Percentiles rank a stretch among this genome's conserved stretches.
Conservation (phyloP, 2,797 vertebrate species). For the Phalloptychus januarius region DNA sequence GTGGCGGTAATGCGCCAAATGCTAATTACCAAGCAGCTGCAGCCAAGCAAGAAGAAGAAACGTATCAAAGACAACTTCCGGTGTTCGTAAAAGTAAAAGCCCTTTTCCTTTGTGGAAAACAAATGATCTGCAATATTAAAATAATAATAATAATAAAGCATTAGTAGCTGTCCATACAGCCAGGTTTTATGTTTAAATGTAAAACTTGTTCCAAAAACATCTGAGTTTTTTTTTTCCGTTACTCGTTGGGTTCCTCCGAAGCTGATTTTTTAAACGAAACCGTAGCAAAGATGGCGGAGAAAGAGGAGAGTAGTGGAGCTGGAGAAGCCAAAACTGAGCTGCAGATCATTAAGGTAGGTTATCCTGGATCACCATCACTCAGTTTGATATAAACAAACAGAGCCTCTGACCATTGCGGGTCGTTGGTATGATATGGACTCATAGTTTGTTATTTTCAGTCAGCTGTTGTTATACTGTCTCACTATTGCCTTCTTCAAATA, state of each 20-base stretch:
- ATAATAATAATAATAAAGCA: not conserved
- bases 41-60: not conserved
- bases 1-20: not conserved
- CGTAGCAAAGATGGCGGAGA: slow-evolving; percentile 80
- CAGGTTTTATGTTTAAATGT: accelerated
- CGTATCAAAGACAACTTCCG: slow-evolving; percentile 45
- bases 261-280: not conserved
- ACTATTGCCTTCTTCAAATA: not conserved
- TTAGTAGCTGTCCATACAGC: accelerated
- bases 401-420: not conserved
- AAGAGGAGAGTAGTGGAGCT: slow-evolving; percentile 69
- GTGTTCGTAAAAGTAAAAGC: slow-evolving; percentile 39
- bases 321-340: slow-evolving; percentile 72
- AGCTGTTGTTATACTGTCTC: not conserved
- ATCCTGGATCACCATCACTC: accelerated
- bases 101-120: slow-evolving; percentile 11
- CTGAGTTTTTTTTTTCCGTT: not conserved
- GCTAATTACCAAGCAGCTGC: not conserved
- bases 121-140: not conserved
- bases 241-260: slow-evolving; percentile 2
- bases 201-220: not conserved
- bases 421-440: not conserved
- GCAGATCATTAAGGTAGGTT: slow-evolving; percentile 72
- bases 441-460: not conserved
- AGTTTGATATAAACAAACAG: not conserved